Base-by-base conservation (phyloP, 2,113 vertebrate species). In the Semicossyphus pulcher region DNA sequence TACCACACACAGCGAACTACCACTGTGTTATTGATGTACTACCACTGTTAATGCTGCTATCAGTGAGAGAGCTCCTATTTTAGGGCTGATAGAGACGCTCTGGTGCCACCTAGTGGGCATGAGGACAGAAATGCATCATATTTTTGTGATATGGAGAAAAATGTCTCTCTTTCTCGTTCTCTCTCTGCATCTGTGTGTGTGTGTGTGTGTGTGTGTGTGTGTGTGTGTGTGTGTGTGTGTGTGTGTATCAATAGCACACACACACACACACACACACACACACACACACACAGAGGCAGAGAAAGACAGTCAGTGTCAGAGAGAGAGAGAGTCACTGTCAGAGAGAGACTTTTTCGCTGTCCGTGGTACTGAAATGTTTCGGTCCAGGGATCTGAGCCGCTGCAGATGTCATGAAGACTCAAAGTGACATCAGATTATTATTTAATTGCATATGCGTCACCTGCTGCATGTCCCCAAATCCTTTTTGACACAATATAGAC, bases 21-120 rank as follows among this genome's bases (percentile, higher is more conserved):
- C 16, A 8, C 56, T 41, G 59, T 42, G 32, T 32, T 23, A 59
- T 18, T 63, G 45, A 62, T 53, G 57, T 7, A 23, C 26, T 2
- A 16, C 1, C 23, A 29, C 42, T 37, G 7, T 58, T 53, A 12
- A 31, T 48, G 3, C 20, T 20, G 14, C 41, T 47, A 58, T 72
- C 23, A 18, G n/a, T 1, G 18, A 42, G 39, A 18, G 16, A 29
- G 16, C 45, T 42, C n/a, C 48, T 36, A 2, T 28, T 20, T 20
- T 28, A 31, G n/a, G 10, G 21, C 18, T 42, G 8, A 20, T 34
- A 45, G 44, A 70, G 20, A 54, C 7, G 18, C 88, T 86, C 68
- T 91, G 84, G 67, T 68, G 88, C 90, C 86, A 78, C 75, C 88
- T 87, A 78, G 90, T 86, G 90, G 85, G 2, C 20, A 2, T 20